Conservation (phyloP, 2,888 invertebrate genomes). For the Creontiades dilutus region DNA sequence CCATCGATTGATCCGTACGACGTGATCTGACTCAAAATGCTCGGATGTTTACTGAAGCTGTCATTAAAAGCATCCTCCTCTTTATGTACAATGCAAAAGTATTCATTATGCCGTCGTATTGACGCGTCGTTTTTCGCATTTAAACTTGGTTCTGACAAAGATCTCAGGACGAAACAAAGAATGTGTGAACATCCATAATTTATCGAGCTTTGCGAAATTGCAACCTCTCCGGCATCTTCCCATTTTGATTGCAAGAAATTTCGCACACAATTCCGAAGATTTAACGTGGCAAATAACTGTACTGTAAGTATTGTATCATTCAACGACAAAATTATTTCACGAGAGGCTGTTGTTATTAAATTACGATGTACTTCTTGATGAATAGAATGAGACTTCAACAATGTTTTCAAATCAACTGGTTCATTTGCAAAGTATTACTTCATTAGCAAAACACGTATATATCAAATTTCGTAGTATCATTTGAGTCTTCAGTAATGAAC, state of each 20-base stretch:
- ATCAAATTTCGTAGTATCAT: no score
- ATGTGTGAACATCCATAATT: conserved; percentile 40
- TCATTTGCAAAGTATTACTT: no score
- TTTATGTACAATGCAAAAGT: conserved; percentile 1
- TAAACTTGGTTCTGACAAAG: background rate
- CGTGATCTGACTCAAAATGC: conserved; percentile 42
- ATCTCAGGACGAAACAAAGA: conserved; percentile 5
- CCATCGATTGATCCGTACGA: conserved; percentile 20
- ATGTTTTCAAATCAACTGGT: no score
- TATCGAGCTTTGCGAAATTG: background rate
- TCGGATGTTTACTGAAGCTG: conserved; percentile 10
- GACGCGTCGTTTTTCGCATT: background rate
- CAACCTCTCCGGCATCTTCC: background rate
- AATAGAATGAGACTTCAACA: no score
- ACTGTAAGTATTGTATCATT: no score
- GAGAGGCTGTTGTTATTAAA: no score
- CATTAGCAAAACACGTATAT: no score
- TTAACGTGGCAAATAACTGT: no score
- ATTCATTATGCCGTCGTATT: conserved; percentile 15
- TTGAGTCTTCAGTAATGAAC: no score
- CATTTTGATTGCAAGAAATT: background rate
- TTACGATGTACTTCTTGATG: no score
- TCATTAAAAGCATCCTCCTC: background rate
- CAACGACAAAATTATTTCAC: no score
- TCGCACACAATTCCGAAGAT: background rate